Conservation (phyloP, 2,797 vertebrate genomes). For the Tenualosa thibaudeaui region DNA sequence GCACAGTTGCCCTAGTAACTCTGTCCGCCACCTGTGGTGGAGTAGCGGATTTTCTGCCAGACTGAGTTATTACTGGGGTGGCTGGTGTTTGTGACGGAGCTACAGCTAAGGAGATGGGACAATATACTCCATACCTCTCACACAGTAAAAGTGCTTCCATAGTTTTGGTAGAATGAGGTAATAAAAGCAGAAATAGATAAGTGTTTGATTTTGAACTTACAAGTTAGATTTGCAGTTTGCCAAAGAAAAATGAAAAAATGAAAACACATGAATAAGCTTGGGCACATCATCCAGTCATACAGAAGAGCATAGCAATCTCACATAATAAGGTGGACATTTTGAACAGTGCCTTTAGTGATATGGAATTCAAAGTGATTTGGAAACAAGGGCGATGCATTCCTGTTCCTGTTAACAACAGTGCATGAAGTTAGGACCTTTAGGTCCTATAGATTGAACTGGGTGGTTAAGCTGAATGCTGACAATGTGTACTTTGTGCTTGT, state of each 20-base stretch:
- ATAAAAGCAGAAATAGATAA: neutral
- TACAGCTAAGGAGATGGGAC: neutral
- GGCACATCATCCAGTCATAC: no score
- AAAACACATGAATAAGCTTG: no score
- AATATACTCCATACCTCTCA: neutral
- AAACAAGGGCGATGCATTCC: neutral
- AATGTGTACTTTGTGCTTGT: constrained; percentile 20
- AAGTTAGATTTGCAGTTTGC: neutral
- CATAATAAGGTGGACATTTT: neutral
- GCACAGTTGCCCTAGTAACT: constrained; percentile 85
- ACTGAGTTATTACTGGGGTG: neutral
- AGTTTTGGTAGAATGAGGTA: neutral
- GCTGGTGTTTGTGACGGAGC: neutral
- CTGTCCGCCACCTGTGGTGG: constrained; percentile 81
- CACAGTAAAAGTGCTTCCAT: no score
- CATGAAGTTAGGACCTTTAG: constrained; percentile 8
- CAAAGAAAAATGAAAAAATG: neutral
- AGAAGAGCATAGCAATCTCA: no score
- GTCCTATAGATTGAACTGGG: neutral
- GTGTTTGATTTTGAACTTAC: neutral
- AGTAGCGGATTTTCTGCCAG: neutral
- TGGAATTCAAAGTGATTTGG: neutral
- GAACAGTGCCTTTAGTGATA: neutral
- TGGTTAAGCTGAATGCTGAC: neutral
- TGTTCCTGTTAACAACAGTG: neutral